Base-by-base conservation (phyloP, 2,888 invertebrate species). In the Seira sanloemensis region DNA sequence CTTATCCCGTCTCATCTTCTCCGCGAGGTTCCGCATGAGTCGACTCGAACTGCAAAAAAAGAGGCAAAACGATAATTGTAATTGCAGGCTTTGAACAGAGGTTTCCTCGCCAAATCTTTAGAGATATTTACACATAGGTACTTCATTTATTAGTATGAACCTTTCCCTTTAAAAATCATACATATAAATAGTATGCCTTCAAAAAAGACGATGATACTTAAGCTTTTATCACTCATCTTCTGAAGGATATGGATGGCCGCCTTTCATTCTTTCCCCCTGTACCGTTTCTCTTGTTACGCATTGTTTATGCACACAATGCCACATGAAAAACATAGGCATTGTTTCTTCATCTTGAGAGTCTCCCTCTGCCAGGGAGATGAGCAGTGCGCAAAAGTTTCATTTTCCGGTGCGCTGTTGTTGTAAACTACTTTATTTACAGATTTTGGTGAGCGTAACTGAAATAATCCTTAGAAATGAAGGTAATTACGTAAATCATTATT, bases 1-100 rank as follows among this genome's bases (percentile, higher is more conserved):
- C 91, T 96, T 96, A 91, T 97, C 97, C 80, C 98, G 93, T 46
- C 98, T 94, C 91, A 96, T 95, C 91, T 98, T 98, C 91, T 98
- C 98, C 9, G 97, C 97, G 90, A 94, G 93, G 91, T 97, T 97
- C 86, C 98, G 94, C 90, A 95, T 94, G 90, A 96, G 95, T 82
- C 97, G 94, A 90, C 95, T 95, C 37, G 89, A 89, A 86, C 89
- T 89, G 79, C 12, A 86, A 87, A 75, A 25, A 75, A 68, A 86
- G 19, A 69, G 24, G 84, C 19, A 73, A 75, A 9, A 37, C n/a
- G 12, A 37, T 37, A 37, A 37, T 37, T 7, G 12, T 37, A 58
- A 80, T 84, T 84, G 84, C 86, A 84, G 77, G 78, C 16, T n/a
- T 58, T 18, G 16, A 18, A 18, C 4, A 58, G n/a, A 58, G 2